Conservation (phyloP, 2,888 invertebrate species). For the Proisotoma minuta region DNA sequence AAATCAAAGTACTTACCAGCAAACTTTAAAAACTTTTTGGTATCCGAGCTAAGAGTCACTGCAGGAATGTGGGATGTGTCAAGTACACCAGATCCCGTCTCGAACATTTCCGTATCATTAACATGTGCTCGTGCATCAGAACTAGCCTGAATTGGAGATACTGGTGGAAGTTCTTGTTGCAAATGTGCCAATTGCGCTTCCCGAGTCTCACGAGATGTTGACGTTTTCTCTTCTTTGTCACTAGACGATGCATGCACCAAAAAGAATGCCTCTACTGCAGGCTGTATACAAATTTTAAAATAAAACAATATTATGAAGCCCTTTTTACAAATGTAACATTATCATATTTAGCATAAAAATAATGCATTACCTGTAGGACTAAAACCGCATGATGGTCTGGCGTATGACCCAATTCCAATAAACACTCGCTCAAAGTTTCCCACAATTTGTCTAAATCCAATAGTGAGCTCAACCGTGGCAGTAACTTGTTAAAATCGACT, state of each 20-base stretch:
- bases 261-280: slow-evolving; percentile 87
- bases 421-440: slow-evolving; percentile 71
- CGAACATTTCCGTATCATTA: slow-evolving; percentile 37
- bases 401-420: slow-evolving; percentile 72
- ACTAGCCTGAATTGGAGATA: slow-evolving; percentile 39
- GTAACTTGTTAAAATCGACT: slow-evolving; percentile 37
- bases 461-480: slow-evolving; percentile 65
- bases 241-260: slow-evolving; percentile 71
- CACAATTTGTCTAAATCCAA: slow-evolving; percentile 68
- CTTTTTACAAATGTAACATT: not conserved
- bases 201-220: slow-evolving; percentile 48
- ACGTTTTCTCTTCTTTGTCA: slow-evolving; percentile 48
- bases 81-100: too few species aligned
- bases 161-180: slow-evolving; percentile 47
- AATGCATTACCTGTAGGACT: slow-evolving; percentile 61
- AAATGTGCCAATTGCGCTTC: slow-evolving; percentile 54
- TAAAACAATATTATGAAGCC: not conserved
- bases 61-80: too few species aligned
- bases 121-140: not conserved
- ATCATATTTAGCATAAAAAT: not conserved
- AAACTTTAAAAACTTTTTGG: slow-evolving; percentile 73
- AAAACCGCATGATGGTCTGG: slow-evolving; percentile 83
- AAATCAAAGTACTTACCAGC: slow-evolving; percentile 56
- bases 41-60: slow-evolving; percentile 58
- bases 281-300: slow-evolving; percentile 54